A percentile compares a stretch with the other conserved stretches of the same genome.
Conservation (phyloP, 2,113 vertebrate species). For the chimpanzee (Pan troglodytes) region NHGRI_mPanTro3-v2.1_pri NC_072408.2:83344001-83344500, state of each 20-base stretch:
- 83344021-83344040: background rate
- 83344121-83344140: background rate
- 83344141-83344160: background rate
- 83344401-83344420: constrained; percentile 49
- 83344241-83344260: background rate
- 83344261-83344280: background rate
- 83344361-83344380: constrained; percentile 49
- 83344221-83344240: constrained; percentile 15
- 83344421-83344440: constrained; percentile 60
- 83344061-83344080: background rate
- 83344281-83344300: background rate
- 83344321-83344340: background rate
- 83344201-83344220: constrained; percentile 3
- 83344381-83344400: constrained; percentile 33
- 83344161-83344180: constrained; percentile 26
- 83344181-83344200: background rate
- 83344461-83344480: constrained; percentile 61
- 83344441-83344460: constrained; percentile 65
- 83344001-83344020: too few relatives aligned
- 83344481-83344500: constrained; percentile 54
- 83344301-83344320: background rate
- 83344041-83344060: background rate
- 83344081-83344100: background rate
- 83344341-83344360: background rate
- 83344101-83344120: constrained; percentile 21